phyloP scores from a whole-genome alignment of 2,797 vertebrate genomes.

The Cygnus olor region DNA sequence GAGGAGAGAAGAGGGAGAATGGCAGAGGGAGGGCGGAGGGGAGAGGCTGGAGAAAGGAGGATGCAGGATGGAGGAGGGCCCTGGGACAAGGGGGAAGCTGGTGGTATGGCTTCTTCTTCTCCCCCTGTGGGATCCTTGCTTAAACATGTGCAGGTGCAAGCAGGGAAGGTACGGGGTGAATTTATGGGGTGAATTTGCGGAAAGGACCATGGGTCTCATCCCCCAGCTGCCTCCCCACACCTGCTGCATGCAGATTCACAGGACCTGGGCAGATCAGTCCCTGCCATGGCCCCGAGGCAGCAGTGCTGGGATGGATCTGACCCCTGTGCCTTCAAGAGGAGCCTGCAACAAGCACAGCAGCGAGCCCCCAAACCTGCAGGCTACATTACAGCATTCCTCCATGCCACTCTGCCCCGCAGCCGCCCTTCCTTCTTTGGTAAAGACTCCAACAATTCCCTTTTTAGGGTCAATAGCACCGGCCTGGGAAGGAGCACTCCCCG shows the following conservation, averaged over 20 bases:
- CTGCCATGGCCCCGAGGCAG: background rate
- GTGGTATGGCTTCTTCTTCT: background rate
- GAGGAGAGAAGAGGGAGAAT: background rate
- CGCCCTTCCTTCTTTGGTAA: slow-evolving; percentile 69
- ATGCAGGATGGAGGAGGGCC: background rate
- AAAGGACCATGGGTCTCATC: background rate
- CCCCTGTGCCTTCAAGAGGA: background rate
- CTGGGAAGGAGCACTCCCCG: background rate
- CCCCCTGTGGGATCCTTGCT: fast-evolving
- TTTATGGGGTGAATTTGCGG: fast-evolving
- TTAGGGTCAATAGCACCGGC: slow-evolving; percentile 50
- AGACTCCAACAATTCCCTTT: slow-evolving; percentile 66
- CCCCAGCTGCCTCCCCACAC: background rate
- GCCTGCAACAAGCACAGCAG: background rate
- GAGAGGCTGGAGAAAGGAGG: background rate
- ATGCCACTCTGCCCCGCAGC: background rate
- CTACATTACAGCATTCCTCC: background rate
- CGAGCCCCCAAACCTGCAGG: background rate
- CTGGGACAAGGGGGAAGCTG: background rate
- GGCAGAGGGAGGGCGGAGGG: background rate
- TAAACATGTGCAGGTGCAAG: background rate
- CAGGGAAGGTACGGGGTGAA: background rate
- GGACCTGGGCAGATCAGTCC: background rate
- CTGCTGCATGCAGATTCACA: background rate
- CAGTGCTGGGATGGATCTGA: background rate